Evolutionary conservation across 30 jellyfish, hydroid and myxozoan genomes (phyloP).

Genomic region (Turritopsis dohrnii): DNA sequence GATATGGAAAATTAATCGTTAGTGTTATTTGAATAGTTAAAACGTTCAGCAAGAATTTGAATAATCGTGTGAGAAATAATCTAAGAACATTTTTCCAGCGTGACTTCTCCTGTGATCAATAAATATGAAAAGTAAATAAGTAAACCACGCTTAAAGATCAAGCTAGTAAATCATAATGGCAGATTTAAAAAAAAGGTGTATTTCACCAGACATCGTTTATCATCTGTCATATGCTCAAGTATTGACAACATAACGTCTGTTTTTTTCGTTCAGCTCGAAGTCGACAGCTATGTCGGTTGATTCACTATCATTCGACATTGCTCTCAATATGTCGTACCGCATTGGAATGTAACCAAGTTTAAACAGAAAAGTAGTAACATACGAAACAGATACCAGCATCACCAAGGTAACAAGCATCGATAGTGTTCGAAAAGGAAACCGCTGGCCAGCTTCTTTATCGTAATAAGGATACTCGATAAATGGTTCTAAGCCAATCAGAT

Average conservation of each 20-base stretch:
- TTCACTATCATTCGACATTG: background rate
- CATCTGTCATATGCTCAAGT: background rate
- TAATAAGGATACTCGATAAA: conserved; percentile 65
- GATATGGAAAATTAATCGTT: no score
- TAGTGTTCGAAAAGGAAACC: conserved; percentile 75
- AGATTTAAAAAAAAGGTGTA: no score
- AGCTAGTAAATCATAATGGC: no score
- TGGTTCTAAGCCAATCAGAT: conserved; percentile 45
- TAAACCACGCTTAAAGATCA: no score
- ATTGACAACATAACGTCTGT: background rate
- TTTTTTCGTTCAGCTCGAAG: background rate
- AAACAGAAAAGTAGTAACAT: conserved; percentile 19
- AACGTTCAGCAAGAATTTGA: no score
- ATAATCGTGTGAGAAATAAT: no score
- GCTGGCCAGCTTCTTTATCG: conserved; percentile 37
- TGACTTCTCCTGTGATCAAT: no score
- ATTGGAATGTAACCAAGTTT: conserved; percentile 12
- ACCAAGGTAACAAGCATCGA: conserved; percentile 55
- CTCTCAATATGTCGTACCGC: conserved; percentile 33
- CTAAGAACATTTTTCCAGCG: no score
- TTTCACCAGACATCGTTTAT: no score
- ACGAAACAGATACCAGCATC: conserved; percentile 55
- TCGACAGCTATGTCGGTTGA: no score
- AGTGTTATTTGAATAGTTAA: no score
- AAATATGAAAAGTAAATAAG: no score